Percentiles rank a stretch among this genome's conserved stretches.
Evolutionary conservation across 2,113 vertebrate species (phyloP).

Genomic region (Cavia porcellus): DNA sequence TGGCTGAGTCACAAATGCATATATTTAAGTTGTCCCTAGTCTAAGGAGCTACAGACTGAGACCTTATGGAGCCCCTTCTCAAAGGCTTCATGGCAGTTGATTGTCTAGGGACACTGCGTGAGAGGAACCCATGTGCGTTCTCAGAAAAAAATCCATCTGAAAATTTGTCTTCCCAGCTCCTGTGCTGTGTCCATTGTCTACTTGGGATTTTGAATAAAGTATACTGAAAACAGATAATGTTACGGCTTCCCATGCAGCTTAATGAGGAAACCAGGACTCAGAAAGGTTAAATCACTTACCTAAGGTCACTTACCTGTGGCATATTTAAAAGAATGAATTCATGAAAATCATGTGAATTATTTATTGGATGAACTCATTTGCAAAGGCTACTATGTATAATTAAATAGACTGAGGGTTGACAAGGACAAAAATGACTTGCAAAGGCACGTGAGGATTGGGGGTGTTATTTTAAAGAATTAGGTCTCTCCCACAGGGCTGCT

Average conservation of each 20-base stretch:
- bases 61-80: not conserved
- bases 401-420: not conserved
- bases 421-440: not conserved
- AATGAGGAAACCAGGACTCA: conserved; percentile 16
- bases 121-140: not conserved
- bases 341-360: conserved; percentile 19
- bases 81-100: not conserved
- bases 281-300: conserved; percentile 1
- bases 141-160: not conserved
- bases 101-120: not conserved
- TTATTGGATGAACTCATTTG: conserved; percentile 28
- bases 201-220: conserved; percentile 3
- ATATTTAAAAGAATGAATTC: not conserved
- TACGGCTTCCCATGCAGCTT: not conserved
- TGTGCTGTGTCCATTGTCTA: not conserved
- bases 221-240: not conserved
- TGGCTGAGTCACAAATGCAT: not conserved
- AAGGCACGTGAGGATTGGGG: not conserved
- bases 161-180: not conserved
- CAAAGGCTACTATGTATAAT: conserved; percentile 46
- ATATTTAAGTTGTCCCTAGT: not conserved
- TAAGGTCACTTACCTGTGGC: not conserved
- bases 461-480: conserved; percentile 3
- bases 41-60: not conserved
- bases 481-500: not conserved